phyloP scores from a whole-genome alignment of 2,797 vertebrate species.

The Gymnodraco acuticeps region DNA sequence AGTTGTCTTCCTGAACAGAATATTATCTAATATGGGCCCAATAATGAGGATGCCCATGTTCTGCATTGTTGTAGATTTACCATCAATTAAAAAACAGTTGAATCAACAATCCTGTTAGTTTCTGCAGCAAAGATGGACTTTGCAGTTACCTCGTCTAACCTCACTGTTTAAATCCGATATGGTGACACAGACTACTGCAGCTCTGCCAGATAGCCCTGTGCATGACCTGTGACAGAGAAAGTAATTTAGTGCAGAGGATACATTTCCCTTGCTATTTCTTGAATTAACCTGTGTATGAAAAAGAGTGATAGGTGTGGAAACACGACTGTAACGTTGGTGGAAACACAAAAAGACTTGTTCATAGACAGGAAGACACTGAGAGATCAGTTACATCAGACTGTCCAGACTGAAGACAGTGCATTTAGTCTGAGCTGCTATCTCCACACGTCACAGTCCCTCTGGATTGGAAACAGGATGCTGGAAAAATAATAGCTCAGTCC shows the following conservation, averaged over 20 bases:
- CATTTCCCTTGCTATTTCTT: constrained; percentile 7
- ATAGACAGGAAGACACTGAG: constrained; percentile 35
- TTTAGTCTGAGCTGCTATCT: constrained; percentile 77
- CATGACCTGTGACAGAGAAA: constrained; percentile 3
- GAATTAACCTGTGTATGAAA: constrained; percentile 4
- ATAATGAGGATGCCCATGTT: not conserved
- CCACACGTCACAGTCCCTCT: constrained; percentile 42
- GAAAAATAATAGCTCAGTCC: constrained; percentile 19
- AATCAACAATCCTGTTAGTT: not conserved
- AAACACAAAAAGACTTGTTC: constrained; percentile 21
- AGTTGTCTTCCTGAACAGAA: constrained; percentile 42
- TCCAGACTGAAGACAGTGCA: constrained; percentile 63
- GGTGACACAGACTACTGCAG: not conserved
- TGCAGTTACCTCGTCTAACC: not conserved
- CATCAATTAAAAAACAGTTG: not conserved
- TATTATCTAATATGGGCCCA: constrained; percentile 25
- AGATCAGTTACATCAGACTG: constrained; percentile 67
- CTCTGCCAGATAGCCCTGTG: constrained; percentile 8
- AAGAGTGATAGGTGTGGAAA: not conserved
- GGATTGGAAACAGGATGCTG: constrained; percentile 65
- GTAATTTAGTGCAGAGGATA: not conserved
- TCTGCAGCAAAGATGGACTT: constrained; percentile 1
- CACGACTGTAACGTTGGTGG: not conserved
- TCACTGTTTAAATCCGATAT: not conserved
- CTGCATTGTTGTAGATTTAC: constrained; percentile 3